Evolutionary conservation across 1,140 invertebrate genomes (phyloP), one percentile per base, ranked within the genome.

Genomic region (Aphidius ervi): DNA sequence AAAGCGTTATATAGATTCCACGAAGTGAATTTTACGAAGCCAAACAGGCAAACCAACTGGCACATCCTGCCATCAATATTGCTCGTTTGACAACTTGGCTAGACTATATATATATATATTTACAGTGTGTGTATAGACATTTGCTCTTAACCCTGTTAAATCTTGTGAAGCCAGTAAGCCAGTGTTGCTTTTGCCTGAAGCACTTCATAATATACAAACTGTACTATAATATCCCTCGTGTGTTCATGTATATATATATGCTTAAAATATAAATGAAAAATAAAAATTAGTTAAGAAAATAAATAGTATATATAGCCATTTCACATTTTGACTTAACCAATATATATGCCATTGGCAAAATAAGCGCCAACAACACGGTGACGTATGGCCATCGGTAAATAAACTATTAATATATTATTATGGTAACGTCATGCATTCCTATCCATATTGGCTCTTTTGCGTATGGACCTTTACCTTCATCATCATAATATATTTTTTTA

Each of bases 391-490:
- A 66, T 74, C 70, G 69, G 73, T 77, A 77, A 78, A 78, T 78
- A 77, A 78, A 77, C 76, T 78, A 78, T 78, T 78, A 77, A 77
- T 78, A 77, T 31, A 3, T 76, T 31, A 3, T 76, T 78, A 78
- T 78, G 74, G 75, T 78, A 77, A 78, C 74, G 73, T 76, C 76
- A 75, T 70, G 74, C 76, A 78, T 78, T 78, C 76, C 75, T 77
- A 77, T 78, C 75, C 74, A 77, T 78, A 78, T 78, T 78, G 76
- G 76, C 68, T 78, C 67, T 67, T 68, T 31, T 69, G 68, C 63
- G 63, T 68, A 16, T 16, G 16, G 16, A 66, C 65, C 68, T 69
- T 73, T 70, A 72, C 73, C 60, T 37, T 50, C 55, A 49, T 50
- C 41, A 41, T 39, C 49, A 39, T 37, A 3, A 7, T 37, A 8